These are phyloP conservation scores for Paramuricea clavata DNA, from an alignment of 92 coral and sea anemone genomes.

Conservation along the genomic window DNA sequence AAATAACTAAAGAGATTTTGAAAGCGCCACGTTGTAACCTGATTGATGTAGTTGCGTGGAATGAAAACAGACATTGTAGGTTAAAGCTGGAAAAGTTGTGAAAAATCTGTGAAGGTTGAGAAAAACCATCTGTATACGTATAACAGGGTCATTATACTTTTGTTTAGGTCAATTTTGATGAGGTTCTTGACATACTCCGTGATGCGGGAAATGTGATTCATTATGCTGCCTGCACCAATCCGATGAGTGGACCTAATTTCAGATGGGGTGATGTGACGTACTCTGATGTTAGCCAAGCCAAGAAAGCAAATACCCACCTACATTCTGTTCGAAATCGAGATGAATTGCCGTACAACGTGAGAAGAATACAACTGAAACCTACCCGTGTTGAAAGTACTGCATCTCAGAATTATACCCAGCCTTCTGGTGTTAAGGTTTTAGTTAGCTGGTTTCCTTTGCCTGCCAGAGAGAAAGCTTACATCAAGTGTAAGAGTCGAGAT, in stretches of 20 bases:
- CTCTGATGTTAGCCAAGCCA: background rate
- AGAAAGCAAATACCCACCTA: background rate
- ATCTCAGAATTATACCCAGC: background rate
- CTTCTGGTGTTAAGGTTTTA: background rate
- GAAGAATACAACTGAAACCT: background rate
- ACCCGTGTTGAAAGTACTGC: slow-evolving; percentile 3
- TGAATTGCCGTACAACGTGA: slow-evolving; percentile 9
- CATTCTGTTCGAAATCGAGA: background rate
- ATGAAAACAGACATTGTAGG: no score
- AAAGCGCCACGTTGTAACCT: no score
- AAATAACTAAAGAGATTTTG: no score
- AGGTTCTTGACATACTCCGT: background rate
- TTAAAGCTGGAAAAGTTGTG: no score
- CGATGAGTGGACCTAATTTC: background rate
- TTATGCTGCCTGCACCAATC: background rate
- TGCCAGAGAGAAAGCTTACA: slow-evolving; percentile 5
- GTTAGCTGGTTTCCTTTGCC: slow-evolving; percentile 29
- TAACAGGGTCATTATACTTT: background rate
- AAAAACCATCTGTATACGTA: background rate
- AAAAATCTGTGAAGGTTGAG: no score
- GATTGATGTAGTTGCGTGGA: no score
- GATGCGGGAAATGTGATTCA: slow-evolving; percentile 14
- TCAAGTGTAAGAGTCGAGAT: slow-evolving; percentile 5
- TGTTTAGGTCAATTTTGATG: background rate
- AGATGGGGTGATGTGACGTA: slow-evolving; percentile 28